Evolutionary conservation across 2,888 invertebrate species (phyloP).

Genomic region (Rhorus exstirpatorius): DNA sequence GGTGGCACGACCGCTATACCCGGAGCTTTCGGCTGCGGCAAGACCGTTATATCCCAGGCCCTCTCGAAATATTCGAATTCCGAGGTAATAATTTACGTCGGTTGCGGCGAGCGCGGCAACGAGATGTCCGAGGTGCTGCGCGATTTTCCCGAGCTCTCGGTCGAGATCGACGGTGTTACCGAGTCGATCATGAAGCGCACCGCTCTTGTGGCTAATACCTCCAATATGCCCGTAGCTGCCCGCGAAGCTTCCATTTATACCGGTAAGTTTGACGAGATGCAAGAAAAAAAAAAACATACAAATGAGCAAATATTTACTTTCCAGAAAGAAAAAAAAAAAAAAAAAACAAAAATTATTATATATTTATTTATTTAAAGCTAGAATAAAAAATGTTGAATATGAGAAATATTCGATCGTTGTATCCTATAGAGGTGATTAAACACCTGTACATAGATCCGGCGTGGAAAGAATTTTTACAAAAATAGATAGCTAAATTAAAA

Average conservation of each 20-base stretch:
- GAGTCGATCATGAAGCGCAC: conserved; percentile 99
- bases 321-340: conserved; percentile 1
- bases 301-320: no score
- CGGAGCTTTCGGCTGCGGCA: conserved; percentile 99
- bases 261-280: conserved; percentile 87
- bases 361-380: background rate
- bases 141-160: conserved; percentile 99
- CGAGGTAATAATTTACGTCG: conserved; percentile 99
- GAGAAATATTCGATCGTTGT: no score
- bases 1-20: conserved; percentile 99
- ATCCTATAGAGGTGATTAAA: no score
- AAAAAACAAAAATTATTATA: conserved; percentile 8
- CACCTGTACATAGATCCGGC: no score
- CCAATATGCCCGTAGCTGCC: conserved; percentile 99
- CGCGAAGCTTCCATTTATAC: conserved; percentile 99
- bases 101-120: conserved; percentile 99
- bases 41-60: conserved; percentile 99
- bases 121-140: conserved; percentile 99
- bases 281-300: no score
- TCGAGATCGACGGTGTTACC: conserved; percentile 98
- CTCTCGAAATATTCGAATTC: conserved; percentile 99
- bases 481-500: no score
- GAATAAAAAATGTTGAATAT: no score
- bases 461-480: no score
- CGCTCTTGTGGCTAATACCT: conserved; percentile 99